Evolutionary conservation across 23 tunicate species (phyloP), one percentile per base, ranked within the genome.

Genomic region (Phallusia fumigata): DNA sequence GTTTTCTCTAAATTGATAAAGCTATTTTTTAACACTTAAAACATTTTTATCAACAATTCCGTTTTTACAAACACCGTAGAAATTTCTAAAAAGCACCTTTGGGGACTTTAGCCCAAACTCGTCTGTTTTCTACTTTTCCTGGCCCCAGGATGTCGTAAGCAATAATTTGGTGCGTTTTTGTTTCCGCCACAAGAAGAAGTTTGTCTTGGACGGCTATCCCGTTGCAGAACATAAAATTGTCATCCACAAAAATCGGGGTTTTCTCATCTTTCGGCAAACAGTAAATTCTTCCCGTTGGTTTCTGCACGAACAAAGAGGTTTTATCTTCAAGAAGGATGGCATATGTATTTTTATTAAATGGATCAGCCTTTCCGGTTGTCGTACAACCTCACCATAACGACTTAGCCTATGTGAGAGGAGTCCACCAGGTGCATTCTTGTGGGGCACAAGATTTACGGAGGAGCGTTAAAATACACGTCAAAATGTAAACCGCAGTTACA

Each of bases 181-280:
- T 92, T 75, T 87, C 97, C 0, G 91, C 97, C 8, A 92, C 97
- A 31, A 87, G 86, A 30, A 92, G 88, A 10, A 87, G 52, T 45
- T 91, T 86, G 21, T 73, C 88, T 33, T 49, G 65, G 18, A 87
- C 85, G 32, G 91, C 97, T 18, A 92, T 87, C 28, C 97, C 97
- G 64, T 92, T 92, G 74, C 91, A 87, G 74, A 92, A 92, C 15
- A 53, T 65, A 73, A 92, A 87, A 26, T 87, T 80, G 19, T 80
- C 91, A 75, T 92, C 85, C 58, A 80, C 84, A 28, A 12, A 24
- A 30, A 87, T 77, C 22, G 97, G 97, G 6, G 76, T 79, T 1
- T 32, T 69, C 24, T 77, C 64, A 12, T 86, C 91, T 19, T 80
- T 79, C 8, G 87, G 84, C 52, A 92, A 75, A 75, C 88, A 92